These are phyloP conservation scores for Saguinus midas DNA, from an alignment of 2,113 vertebrate genomes.

Conservation along the genomic window DNA sequence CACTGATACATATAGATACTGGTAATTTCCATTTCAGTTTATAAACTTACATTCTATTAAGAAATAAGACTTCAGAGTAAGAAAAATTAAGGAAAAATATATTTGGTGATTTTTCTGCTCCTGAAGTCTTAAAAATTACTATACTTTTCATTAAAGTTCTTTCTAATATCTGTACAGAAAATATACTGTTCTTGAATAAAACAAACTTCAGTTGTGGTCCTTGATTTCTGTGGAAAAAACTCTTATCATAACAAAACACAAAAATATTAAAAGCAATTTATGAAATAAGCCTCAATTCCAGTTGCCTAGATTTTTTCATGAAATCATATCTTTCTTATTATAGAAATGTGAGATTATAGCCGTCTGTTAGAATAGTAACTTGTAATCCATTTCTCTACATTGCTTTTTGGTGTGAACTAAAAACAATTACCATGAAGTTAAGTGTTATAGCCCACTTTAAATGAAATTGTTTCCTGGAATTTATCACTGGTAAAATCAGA, in stretches of 20 bases:
- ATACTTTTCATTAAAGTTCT: constrained; percentile 10
- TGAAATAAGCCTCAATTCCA: not conserved
- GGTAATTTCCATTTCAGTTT: constrained; percentile 30
- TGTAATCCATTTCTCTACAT: not conserved
- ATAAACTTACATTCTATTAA: constrained; percentile 16
- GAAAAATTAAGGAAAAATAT: not conserved
- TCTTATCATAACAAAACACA: not conserved
- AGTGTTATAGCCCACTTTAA: constrained; percentile 7
- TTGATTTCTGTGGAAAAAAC: not conserved
- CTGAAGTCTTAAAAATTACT: constrained; percentile 47
- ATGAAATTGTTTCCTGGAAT: constrained; percentile 30
- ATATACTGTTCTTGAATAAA: not conserved
- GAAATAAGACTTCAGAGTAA: constrained; percentile 9
- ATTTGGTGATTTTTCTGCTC: constrained; percentile 26
- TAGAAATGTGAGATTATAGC: not conserved
- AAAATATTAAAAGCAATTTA: not conserved
- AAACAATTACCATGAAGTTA: constrained; percentile 9
- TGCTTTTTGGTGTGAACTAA: constrained; percentile 29
- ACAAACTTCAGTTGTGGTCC: not conserved
- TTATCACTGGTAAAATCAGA: constrained; percentile 50
- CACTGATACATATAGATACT: not conserved
- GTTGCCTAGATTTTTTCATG: constrained; percentile 2
- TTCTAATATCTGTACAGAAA: constrained; percentile 4
- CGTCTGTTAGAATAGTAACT: not conserved
- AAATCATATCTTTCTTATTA: constrained; percentile 12